Conservation (phyloP, 1,140 invertebrate genomes). For the Pemphigus obesinymphae region DNA sequence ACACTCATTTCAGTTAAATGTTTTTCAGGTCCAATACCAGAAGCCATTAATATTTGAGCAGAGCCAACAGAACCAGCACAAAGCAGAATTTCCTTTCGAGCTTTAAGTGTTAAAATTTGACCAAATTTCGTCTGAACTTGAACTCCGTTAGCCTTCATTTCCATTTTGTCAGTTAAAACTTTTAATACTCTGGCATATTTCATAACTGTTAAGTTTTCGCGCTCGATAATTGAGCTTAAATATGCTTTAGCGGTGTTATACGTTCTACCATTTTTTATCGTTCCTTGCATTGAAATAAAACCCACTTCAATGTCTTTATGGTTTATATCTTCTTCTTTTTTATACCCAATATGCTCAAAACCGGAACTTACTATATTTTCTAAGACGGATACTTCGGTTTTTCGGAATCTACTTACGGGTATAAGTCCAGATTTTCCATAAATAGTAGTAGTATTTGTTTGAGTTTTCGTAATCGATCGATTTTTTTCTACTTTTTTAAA, state of each 20-base stretch:
- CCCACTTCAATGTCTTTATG: slow-evolving; percentile 58
- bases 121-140: slow-evolving; percentile 57
- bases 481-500: slow-evolving; percentile 60
- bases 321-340: slow-evolving; percentile 60
- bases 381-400: slow-evolving; percentile 57
- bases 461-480: slow-evolving; percentile 47
- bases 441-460: slow-evolving; percentile 61
- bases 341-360: slow-evolving; percentile 55
- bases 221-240: slow-evolving; percentile 54
- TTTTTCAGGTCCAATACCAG: slow-evolving; percentile 55
- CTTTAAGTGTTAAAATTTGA: neutral
- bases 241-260: slow-evolving; percentile 58
- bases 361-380: slow-evolving; percentile 53
- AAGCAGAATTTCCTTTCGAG: slow-evolving; percentile 55
- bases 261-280: slow-evolving; percentile 55
- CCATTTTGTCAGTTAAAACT: slow-evolving; percentile 63
- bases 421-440: slow-evolving; percentile 49
- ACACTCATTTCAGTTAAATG: slow-evolving; percentile 41
- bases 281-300: slow-evolving; percentile 54
- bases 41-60: slow-evolving; percentile 69
- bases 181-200: slow-evolving; percentile 57
- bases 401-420: slow-evolving; percentile 53
- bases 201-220: slow-evolving; percentile 63
- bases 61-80: slow-evolving; percentile 64
- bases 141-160: slow-evolving; percentile 59